Percentiles rank a stretch among this genome's conserved stretches.
These are phyloP conservation scores for Petrophora chlorosata DNA, from an alignment of 2,888 invertebrate species.

Conservation along the genomic window DNA sequence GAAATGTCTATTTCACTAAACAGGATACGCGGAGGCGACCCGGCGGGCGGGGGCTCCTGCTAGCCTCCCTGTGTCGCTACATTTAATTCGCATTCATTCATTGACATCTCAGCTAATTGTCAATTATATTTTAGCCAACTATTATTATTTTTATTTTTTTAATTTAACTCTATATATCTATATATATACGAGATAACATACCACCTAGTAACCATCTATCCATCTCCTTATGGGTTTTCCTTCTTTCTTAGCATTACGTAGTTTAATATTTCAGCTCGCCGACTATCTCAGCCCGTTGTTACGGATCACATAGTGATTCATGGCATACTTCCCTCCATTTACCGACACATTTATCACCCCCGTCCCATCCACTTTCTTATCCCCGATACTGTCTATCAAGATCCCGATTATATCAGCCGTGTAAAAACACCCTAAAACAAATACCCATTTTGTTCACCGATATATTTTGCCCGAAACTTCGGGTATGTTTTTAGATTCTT, in stretches of 20 bases:
- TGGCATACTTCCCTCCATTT: conserved; percentile 16
- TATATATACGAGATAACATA: neutral
- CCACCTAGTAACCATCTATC: too few relatives aligned
- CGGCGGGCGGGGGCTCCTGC: too few relatives aligned
- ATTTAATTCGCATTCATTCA: too few relatives aligned
- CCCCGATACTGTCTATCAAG: conserved; percentile 21
- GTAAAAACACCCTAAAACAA: conserved; percentile 15
- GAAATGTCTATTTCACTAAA: too few relatives aligned
- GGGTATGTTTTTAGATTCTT: conserved; percentile 1
- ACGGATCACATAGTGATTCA: conserved; percentile 20
- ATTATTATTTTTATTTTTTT: too few relatives aligned
- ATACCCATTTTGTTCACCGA: conserved; percentile 11
- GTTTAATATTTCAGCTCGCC: conserved; percentile 1
- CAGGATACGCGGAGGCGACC: too few relatives aligned
- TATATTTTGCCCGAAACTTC: neutral
- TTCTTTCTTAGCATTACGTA: too few relatives aligned
- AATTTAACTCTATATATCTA: neutral
- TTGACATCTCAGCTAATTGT: too few relatives aligned
- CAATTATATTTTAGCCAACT: too few relatives aligned
- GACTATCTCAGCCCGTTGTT: conserved; percentile 4
- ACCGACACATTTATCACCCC: conserved; percentile 20
- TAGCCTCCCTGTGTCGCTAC: too few relatives aligned
- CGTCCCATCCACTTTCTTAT: conserved; percentile 1
- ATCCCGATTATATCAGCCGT: conserved; percentile 11
- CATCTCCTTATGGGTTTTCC: too few relatives aligned